Evolutionary conservation across 2,113 vertebrate species (phyloP).

Genomic region (Takifugu flavidus): DNA sequence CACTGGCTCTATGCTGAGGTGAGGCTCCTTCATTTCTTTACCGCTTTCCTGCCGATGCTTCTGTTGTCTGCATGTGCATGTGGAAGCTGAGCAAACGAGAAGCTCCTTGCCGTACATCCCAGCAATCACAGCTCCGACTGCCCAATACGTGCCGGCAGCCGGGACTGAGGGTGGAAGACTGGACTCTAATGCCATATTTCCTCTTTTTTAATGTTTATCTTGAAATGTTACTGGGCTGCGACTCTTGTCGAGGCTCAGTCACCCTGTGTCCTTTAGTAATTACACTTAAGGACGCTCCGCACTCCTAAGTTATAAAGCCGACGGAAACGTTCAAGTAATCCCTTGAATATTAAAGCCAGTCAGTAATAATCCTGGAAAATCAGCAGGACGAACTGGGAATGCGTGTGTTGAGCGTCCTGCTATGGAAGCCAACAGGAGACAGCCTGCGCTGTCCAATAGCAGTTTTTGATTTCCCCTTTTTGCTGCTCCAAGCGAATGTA

Average conservation of each 20-base stretch:
- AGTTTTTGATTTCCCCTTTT: too few species aligned
- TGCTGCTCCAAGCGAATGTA: neutral
- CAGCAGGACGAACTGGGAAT: neutral
- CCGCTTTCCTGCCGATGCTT: constrained; percentile 9
- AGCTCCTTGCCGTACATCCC: constrained; percentile 7
- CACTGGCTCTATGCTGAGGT: constrained; percentile 67
- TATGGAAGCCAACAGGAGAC: neutral
- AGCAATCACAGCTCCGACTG: constrained; percentile 14
- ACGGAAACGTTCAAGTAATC: neutral
- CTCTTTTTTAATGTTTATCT: too few species aligned
- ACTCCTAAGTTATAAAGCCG: constrained; percentile 2
- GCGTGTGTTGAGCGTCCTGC: neutral
- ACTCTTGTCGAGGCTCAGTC: constrained; percentile 9
- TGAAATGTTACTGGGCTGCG: too few species aligned
- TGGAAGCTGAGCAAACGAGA: constrained; percentile 14
- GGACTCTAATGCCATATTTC: too few species aligned
- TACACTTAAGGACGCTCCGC: constrained; percentile 1
- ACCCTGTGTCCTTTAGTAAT: constrained; percentile 20
- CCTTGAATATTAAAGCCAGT: constrained; percentile 23
- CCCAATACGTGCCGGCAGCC: neutral
- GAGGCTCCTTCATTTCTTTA: constrained; percentile 40
- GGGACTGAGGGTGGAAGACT: too few species aligned
- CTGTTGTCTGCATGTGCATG: constrained; percentile 23
- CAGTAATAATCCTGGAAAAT: neutral
- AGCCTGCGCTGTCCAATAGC: constrained; percentile 3